Base-by-base conservation (phyloP, 2,113 vertebrate genomes). In the Aldabrachelys gigantea region DNA sequence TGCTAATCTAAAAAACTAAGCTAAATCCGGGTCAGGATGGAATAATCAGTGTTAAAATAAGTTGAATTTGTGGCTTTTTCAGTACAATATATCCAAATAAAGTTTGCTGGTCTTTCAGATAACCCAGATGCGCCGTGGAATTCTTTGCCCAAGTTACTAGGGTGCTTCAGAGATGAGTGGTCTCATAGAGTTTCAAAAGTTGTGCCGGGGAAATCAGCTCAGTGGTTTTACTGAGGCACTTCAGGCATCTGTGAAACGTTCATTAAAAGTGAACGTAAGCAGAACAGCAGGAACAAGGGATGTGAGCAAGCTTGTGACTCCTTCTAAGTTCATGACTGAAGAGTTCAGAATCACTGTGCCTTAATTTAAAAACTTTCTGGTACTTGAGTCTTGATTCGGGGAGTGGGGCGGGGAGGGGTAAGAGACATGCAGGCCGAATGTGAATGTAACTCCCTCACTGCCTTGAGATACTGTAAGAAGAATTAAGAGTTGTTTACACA, bases 151-250 rank as follows among this genome's bases (percentile, higher is more conserved):
- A 62, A 89, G 78, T 69, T 95, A 75, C 3, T 0, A 57, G 0
- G 0, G 56, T 89, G 91, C 82, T 90, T 96, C 80, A 90, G 85
- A 90, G 44, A 78, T 89, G 90, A 31, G 3, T 52, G 93, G 87
- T 35, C 93, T 85, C 85, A 41, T 90, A 25, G 41, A 83, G 62
- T 75, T 91, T 92, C 31, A 87, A 95, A 86, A 96, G 84, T 57
- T 72, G 65, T 95, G 95, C 92, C 83, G 85, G 44, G 24, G 80
- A 56, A 88, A 93, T 95, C 92, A 87, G 88, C 93, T 7, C 62
- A 94, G 90, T 80, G 84, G 75, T 78, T 94, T 91, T 97, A 53
- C 62, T 95, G 78, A 83, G 95, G 85, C 69, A 49, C 25, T 72
- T 86, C 49, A 76, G 35, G 53, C 92, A 94, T 84, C 91, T 87